Base-by-base conservation (phyloP, 2,888 invertebrate species). In the Syrphus vitripennis region DNA sequence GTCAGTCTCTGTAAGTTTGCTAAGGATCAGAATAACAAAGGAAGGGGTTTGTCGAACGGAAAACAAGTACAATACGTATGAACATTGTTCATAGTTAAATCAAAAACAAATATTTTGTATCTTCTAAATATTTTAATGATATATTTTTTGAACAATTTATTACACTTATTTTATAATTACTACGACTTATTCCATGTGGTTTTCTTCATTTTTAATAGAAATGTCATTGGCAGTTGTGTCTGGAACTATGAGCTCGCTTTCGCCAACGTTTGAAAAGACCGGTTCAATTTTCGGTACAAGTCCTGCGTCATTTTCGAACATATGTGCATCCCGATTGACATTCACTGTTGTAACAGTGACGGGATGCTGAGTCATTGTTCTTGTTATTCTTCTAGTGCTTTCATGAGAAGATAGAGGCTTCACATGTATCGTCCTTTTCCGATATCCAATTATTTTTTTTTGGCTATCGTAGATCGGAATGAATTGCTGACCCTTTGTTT, bases 391-490 rank as follows among this genome's bases (percentile, higher is more conserved):
- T 50, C 45, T 45, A 6, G 26, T 5, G 12, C 14, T 65, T 19
- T n/a, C 1, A 5, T 29, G 42, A 2, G 70, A 45, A 26, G 65
- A 55, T 24, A 14, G 29, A 34, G 67, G 24, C 12, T 69, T 81
- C 1, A 69, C 9, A n/a, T 77, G 42, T 6, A 53, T 40, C n/a
- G 61, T 76, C n/a, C 84, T 61, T 37, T 84, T 84, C 10, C 84
- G 67, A 61, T 84, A 84, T 10, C 84, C 84, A 40, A 84, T 84
- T 9, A 84, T 71, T 57, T 84, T 80, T 42, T 72, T 84, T 34
- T 80, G 84, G 10, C 84, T 84, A 59, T 84, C 84, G 21, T 84
- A 84, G 14, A 84, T 84, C 10, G 84, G 84, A 61, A 84, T 77
- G 7, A 80, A 84, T n/a, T 80, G 71, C 12, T 84, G 84, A 12